Conservation (phyloP, 2,113 vertebrate genomes). For the Tachysurus fulvidraco region DNA sequence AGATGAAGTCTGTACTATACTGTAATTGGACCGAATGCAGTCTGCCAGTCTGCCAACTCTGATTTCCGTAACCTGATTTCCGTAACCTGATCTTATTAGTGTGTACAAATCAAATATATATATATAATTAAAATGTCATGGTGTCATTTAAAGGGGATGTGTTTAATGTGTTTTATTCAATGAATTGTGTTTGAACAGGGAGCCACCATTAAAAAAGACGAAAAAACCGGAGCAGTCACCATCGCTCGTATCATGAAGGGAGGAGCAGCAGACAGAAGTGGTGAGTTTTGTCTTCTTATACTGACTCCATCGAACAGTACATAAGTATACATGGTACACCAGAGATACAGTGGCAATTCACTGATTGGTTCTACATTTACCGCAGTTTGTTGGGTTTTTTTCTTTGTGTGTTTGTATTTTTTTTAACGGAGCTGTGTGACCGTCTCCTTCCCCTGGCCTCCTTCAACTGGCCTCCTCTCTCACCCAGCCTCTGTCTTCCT, state of each 20-base stretch:
- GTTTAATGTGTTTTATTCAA: not conserved
- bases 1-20: not conserved
- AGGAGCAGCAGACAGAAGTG: conserved; percentile 50
- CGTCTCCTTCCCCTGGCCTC: not conserved
- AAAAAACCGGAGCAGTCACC: conserved; percentile 32
- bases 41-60: not conserved
- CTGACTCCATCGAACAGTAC: not conserved
- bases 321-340: not conserved
- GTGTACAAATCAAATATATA: not conserved
- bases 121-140: not conserved
- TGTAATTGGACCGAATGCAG: not conserved
- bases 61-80: not conserved
- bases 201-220: conserved; percentile 54
- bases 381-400: no score
- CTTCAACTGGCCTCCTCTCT: not conserved
- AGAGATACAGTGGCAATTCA: not conserved
- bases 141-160: not conserved
- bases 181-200: conserved; percentile 33
- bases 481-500: not conserved
- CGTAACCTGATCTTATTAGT: not conserved
- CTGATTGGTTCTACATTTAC: not conserved
- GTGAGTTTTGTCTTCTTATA: conserved; percentile 14
- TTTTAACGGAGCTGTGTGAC: not conserved
- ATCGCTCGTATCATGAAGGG: conserved; percentile 53
- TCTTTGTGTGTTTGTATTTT: not conserved